phyloP scores from a whole-genome alignment of 2,888 invertebrate species.

The Liposcelis brunnea region DNA sequence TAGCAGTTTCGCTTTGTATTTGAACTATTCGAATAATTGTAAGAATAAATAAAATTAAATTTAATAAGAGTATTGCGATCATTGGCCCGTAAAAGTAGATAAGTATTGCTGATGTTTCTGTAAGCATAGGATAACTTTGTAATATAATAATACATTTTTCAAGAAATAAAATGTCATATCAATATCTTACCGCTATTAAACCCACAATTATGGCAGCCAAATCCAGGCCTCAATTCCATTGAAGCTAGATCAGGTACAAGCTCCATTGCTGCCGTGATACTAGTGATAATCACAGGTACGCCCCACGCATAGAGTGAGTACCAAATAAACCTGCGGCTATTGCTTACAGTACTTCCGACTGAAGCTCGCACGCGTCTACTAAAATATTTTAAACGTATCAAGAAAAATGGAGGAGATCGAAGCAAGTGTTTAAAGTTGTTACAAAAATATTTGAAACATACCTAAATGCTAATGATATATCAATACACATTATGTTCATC shows the following conservation, averaged over 20 bases:
- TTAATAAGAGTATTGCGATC: conserved; percentile 1
- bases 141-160: too few relatives aligned
- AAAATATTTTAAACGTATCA: background rate
- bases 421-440: background rate
- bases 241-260: background rate
- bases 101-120: conserved; percentile 3
- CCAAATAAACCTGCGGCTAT: background rate
- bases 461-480: conserved; percentile 3
- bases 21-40: background rate
- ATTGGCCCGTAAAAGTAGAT: conserved; percentile 7
- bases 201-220: conserved; percentile 6
- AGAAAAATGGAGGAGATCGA: background rate
- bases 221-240: background rate
- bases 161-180: background rate
- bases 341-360: background rate
- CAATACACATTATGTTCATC: conserved; percentile 7
- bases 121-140: background rate
- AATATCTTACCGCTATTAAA: background rate
- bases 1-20: conserved; percentile 2
- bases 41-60: background rate
- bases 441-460: background rate
- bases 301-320: conserved; percentile 7
- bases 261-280: conserved; percentile 6
- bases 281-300: background rate
- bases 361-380: background rate